A percentile compares a stretch with the other conserved stretches of the same genome.
Evolutionary conservation across 2,888 invertebrate species (phyloP).

Genomic region (Clunio marinus): DNA sequence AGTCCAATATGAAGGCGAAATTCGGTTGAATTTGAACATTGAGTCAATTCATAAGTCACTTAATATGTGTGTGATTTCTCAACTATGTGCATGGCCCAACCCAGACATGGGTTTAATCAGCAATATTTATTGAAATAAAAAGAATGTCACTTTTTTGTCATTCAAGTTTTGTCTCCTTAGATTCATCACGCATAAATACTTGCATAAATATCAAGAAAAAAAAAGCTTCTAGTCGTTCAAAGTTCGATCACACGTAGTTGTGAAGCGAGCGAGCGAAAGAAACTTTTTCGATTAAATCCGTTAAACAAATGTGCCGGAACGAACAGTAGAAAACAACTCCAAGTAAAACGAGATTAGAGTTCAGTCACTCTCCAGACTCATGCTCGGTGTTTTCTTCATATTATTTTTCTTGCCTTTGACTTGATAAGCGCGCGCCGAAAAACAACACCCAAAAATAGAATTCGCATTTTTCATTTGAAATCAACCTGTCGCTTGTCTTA

Average conservation of each 20-base stretch:
- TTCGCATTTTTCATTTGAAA: not conserved
- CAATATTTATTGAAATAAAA: no score
- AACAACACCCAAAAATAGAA: conserved; percentile 2
- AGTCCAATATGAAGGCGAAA: not conserved
- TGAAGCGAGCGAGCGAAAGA: not conserved
- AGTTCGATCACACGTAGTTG: conserved; percentile 1
- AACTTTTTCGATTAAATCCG: conserved; percentile 22
- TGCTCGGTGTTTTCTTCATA: not conserved
- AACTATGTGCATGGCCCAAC: no score
- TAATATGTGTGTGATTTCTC: no score
- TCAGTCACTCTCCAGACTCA: conserved; percentile 35
- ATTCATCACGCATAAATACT: not conserved
- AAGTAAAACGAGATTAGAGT: conserved; percentile 34
- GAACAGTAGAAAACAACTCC: not conserved
- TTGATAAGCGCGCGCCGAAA: not conserved
- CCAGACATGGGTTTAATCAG: no score
- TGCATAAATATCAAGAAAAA: no score
- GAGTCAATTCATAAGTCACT: no score
- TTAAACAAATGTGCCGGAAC: conserved; percentile 19
- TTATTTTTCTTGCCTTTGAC: conserved; percentile 17
- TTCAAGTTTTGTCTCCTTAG: not conserved
- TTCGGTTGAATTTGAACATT: not conserved
- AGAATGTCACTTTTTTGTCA: not conserved
- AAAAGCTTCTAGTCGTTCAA: conserved; percentile 5
- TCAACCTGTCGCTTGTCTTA: not conserved